A percentile compares a stretch with the other conserved stretches of the same genome.
Conservation (phyloP, 2,888 invertebrate genomes). For the Auanema sp. region DNA sequence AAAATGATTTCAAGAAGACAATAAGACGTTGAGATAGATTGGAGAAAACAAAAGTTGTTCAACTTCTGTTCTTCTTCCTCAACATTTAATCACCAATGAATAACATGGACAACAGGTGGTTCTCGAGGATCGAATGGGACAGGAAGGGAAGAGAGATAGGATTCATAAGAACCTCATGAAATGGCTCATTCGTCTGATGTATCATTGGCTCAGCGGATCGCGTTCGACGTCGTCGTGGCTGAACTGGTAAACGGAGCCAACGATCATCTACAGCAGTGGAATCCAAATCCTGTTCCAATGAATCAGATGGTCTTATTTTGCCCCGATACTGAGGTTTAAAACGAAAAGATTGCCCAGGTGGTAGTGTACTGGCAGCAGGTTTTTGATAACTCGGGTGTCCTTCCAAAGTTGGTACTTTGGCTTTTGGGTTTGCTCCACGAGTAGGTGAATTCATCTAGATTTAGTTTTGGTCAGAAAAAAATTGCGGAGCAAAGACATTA, state of each 20-base stretch:
- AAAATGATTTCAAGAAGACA: not conserved
- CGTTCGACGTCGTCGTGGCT: no score
- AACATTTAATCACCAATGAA: no score
- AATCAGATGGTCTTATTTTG: constrained; percentile 21
- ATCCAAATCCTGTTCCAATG: no score
- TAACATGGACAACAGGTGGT: no score
- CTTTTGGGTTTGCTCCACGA: constrained; percentile 4
- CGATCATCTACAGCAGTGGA: no score
- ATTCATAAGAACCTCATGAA: no score
- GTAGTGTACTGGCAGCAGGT: constrained; percentile 20
- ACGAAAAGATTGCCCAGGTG: constrained; percentile 56
- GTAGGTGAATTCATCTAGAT: constrained; percentile 28
- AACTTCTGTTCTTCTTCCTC: no score
- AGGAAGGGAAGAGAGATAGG: no score
- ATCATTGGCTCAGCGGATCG: no score
- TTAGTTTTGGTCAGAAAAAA: not conserved
- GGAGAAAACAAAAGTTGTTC: not conserved
- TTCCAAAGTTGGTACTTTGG: constrained; percentile 44
- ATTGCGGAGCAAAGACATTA: constrained; percentile 5
- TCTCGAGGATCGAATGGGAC: no score
- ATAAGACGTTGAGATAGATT: constrained; percentile 1
- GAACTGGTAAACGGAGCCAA: no score
- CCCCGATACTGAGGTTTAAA: constrained; percentile 61
- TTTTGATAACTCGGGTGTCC: constrained; percentile 44
- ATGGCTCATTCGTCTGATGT: no score